These are phyloP conservation scores for Yasuhikotakia modesta DNA, from an alignment of 2,797 vertebrate genomes.

Conservation along the genomic window DNA sequence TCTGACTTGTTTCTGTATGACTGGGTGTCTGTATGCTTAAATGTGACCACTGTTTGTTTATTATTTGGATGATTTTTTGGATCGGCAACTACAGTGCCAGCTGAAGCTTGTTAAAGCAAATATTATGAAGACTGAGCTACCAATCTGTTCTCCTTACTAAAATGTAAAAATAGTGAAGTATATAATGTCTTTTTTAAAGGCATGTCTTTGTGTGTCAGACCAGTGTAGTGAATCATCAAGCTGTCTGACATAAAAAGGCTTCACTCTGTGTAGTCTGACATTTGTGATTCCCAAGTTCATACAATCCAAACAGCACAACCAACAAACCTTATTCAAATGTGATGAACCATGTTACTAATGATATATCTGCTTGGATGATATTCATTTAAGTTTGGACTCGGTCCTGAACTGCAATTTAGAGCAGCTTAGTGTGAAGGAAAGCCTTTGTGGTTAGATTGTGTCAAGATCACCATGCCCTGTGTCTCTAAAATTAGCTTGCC, in stretches of 20 bases:
- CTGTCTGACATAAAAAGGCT: neutral
- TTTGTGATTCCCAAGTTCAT: neutral
- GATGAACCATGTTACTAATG: neutral
- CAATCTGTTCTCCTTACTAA: neutral
- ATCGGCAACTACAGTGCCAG: no score
- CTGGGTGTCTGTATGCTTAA: neutral
- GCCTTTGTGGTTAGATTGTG: constrained; percentile 32
- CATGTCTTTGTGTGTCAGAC: neutral
- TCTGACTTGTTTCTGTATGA: neutral
- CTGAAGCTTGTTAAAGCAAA: no score
- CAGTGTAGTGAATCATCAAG: neutral
- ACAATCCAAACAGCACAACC: neutral
- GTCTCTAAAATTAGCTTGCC: constrained; percentile 34
- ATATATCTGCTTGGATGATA: neutral
- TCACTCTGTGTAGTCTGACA: neutral
- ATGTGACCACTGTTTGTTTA: neutral
- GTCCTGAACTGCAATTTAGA: constrained; percentile 2
- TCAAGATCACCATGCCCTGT: constrained; percentile 32
- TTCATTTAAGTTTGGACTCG: neutral
- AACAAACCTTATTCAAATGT: neutral
- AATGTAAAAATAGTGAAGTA: neutral
- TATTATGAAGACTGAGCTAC: no score
- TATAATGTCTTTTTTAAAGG: neutral
- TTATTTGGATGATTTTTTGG: neutral
- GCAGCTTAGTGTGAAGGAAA: constrained; percentile 12